phyloP scores from a whole-genome alignment of 2,797 vertebrate species.

The Liasis olivaceus region DNA sequence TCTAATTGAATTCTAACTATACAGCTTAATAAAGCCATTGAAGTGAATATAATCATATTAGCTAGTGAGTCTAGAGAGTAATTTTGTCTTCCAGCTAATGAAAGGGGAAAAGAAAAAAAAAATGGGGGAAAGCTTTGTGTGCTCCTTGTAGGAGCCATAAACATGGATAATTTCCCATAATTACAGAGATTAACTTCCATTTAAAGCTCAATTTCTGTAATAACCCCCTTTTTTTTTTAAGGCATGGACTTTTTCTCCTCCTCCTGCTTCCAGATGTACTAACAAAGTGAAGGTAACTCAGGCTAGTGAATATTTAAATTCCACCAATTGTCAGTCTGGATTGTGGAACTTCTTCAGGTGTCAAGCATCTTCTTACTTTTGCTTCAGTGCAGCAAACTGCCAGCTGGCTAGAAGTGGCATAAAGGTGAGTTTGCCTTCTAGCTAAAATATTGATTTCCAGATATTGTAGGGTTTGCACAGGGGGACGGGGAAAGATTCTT shows the following conservation, averaged over 20 bases:
- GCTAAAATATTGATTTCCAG: background rate
- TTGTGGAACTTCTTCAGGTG: background rate
- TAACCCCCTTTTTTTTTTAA: conserved; percentile 64
- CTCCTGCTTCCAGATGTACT: conserved; percentile 50
- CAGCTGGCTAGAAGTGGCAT: conserved; percentile 13
- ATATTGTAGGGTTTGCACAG: conserved; percentile 22
- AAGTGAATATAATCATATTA: conserved; percentile 68
- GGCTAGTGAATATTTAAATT: conserved; percentile 20
- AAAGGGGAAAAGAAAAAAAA: background rate
- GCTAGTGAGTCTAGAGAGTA: conserved; percentile 58
- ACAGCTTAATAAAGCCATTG: conserved; percentile 67
- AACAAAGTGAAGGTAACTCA: conserved; percentile 66
- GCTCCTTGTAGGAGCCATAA: conserved; percentile 69
- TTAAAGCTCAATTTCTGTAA: conserved; percentile 73
- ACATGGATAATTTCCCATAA: conserved; percentile 72
- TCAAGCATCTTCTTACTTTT: conserved; percentile 25
- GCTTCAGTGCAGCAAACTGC: background rate
- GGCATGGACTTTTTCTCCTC: background rate
- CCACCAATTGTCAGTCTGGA: conserved; percentile 2
- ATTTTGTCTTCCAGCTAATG: conserved; percentile 57
- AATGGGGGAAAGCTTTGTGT: conserved; percentile 35
- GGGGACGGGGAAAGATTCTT: background rate
- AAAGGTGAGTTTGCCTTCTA: background rate
- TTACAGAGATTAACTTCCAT: conserved; percentile 75
- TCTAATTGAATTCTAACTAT: conserved; percentile 63